phyloP scores from a whole-genome alignment of 1,140 invertebrate genomes.

The Sinonovacula constricta region DNA sequence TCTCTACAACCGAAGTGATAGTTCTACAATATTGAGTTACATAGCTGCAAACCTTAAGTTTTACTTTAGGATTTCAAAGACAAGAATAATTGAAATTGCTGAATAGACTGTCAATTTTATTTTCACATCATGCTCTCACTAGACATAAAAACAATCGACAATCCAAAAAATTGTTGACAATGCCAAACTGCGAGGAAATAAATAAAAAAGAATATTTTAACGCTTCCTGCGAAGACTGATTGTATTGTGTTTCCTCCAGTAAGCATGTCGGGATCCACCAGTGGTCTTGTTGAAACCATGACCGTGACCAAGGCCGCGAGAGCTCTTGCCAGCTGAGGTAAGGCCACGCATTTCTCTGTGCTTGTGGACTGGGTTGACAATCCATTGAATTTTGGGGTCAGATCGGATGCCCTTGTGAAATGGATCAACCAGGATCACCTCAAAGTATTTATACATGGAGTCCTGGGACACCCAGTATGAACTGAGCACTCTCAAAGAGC shows the following conservation, averaged over 20 bases:
- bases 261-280: conserved; percentile 95
- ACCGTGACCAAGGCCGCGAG: conserved; percentile 98
- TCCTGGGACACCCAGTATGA: conserved; percentile 99
- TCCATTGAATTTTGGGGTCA: conserved; percentile 98
- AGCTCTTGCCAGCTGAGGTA: conserved; percentile 97
- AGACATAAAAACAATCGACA: too few species aligned
- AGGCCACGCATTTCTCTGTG: conserved; percentile 98
- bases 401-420: conserved; percentile 96
- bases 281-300: conserved; percentile 96
- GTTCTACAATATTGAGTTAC: too few species aligned
- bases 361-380: conserved; percentile 97
- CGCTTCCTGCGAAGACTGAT: conserved; percentile 96
- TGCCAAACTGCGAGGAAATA: too few species aligned
- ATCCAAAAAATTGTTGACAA: too few species aligned
- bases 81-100: too few species aligned
- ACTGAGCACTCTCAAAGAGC: conserved; percentile 95
- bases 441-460: conserved; percentile 99
- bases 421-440: conserved; percentile 94
- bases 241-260: conserved; percentile 96
- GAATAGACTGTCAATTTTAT: too few species aligned
- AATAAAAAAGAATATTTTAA: conserved; percentile 81
- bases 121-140: too few species aligned
- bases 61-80: too few species aligned
- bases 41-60: too few species aligned
- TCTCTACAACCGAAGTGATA: too few species aligned